These are phyloP conservation scores for Barnardius zonarius DNA, from an alignment of 2,113 vertebrate genomes.

Conservation along the genomic window DNA sequence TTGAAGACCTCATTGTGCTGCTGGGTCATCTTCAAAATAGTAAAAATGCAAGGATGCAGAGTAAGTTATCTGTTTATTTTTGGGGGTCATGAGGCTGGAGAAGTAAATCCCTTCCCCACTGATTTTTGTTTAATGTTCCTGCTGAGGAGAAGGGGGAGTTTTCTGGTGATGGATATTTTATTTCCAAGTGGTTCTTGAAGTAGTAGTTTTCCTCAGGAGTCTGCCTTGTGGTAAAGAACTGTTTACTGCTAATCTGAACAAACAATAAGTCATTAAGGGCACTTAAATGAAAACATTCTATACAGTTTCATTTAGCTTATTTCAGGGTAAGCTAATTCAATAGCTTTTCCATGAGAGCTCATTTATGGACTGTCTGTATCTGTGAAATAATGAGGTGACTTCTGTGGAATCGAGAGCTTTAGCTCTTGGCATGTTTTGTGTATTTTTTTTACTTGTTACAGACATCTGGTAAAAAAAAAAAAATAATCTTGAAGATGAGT, in stretches of 20 bases:
- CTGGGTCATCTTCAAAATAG: constrained; percentile 94
- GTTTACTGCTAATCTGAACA: neutral
- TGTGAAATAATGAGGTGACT: neutral
- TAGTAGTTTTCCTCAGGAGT: neutral
- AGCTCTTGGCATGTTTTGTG: neutral
- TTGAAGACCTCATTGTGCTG: constrained; percentile 95
- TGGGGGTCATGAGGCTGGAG: neutral
- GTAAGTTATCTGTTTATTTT: constrained; percentile 76
- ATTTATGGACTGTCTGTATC: neutral
- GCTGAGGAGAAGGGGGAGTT: neutral
- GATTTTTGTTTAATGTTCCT: neutral
- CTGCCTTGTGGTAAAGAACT: neutral
- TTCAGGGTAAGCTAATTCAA: neutral
- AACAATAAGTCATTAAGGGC: neutral
- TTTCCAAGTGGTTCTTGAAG: neutral
- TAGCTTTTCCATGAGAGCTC: neutral
- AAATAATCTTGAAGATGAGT: neutral
- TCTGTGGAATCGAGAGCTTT: neutral
- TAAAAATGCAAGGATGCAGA: constrained; percentile 88
- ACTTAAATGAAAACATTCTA: neutral
- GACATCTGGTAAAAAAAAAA: neutral
- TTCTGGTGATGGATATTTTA: neutral
- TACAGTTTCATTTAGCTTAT: neutral
- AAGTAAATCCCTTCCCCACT: neutral
- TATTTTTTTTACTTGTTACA: neutral